Conservation (phyloP, 2,888 invertebrate genomes). For the Nephrotoma appendiculata region DNA sequence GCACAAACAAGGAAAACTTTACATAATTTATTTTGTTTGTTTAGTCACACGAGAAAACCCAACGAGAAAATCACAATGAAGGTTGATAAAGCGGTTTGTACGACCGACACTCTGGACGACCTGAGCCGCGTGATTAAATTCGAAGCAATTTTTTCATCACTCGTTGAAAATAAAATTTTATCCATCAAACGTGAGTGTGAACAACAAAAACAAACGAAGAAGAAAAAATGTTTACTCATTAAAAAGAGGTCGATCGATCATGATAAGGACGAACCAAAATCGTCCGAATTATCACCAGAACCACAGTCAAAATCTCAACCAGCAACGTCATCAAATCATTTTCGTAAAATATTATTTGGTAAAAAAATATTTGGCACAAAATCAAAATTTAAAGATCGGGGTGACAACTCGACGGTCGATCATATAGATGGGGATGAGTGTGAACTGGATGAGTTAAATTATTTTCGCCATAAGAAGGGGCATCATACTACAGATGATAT, state of each 20-base stretch:
- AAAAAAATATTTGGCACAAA: slow-evolving; percentile 21
- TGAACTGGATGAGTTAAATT: neutral
- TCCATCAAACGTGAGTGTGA: slow-evolving; percentile 32
- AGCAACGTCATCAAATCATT: slow-evolving; percentile 14
- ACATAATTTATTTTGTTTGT: neutral
- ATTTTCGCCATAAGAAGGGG: neutral
- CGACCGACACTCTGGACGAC: slow-evolving; percentile 28
- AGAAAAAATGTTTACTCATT: neutral
- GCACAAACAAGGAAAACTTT: neutral
- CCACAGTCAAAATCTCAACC: neutral
- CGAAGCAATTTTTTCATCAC: slow-evolving; percentile 29
- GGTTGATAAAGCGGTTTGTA: slow-evolving; percentile 31
- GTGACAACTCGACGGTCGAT: neutral
- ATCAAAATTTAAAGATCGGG: slow-evolving; percentile 11
- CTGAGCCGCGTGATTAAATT: slow-evolving; percentile 30
- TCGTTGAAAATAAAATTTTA: slow-evolving; percentile 31
- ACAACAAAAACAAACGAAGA: slow-evolving; percentile 18
- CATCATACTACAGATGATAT: neutral
- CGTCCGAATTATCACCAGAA: neutral
- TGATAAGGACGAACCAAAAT: neutral
- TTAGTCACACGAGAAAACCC: neutral
- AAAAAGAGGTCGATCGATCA: slow-evolving; percentile 11
- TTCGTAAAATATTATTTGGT: slow-evolving; percentile 27
- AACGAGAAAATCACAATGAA: slow-evolving; percentile 12
- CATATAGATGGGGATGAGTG: neutral